Evolutionary conservation across 2,888 invertebrate species (phyloP), one percentile per base, ranked within the genome.

Genomic region (Himalopsyche japonica): DNA sequence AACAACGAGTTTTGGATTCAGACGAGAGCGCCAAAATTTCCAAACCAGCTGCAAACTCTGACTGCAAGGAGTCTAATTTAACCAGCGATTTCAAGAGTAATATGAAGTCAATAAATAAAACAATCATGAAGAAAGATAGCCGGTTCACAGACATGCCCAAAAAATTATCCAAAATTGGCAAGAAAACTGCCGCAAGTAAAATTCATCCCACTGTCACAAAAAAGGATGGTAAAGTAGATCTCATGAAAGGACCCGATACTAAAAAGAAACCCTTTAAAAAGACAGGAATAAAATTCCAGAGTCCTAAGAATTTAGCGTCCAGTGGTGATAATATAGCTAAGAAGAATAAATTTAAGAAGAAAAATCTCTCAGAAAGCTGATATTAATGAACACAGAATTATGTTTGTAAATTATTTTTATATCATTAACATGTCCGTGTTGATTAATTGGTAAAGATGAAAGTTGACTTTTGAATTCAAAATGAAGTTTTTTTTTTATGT

Each of bases 61-160:
- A 70, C 27, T 10, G 10, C 10, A 78, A 78, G 30, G n/a, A 7
- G 32, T 78, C 78, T 0, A 70, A 27, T 70, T 27, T 70, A 10
- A 27, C 70, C 7, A 70, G 27, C 70, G 70, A 70, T 12, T 91
- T 92, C 79, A 92, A 91, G 86, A 88, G 89, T 0, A 88, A 89
- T 0, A 84, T 92, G 81, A 92, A 90, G 87, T 91, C 90, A 88
- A 90, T 92, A 0, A 92, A 92, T 81, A 92, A 90, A 84, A 89
- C 87, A 3, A 86, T 92, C 0, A 92, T 92, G 92, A 92, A 92
- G 86, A 92, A 90, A 87, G 92, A 92, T 70, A 90, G 91, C 1
- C 88, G 92, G 37, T 92, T 92, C 64, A 92, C 92, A 86, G 89
- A 91, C 85, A 91, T 92, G 3, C 92, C 92, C 0, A 92, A 91